Evolutionary conservation across 2,113 vertebrate genomes (phyloP), one percentile per base, ranked within the genome.

Genomic region (Smithornis capensis): DNA sequence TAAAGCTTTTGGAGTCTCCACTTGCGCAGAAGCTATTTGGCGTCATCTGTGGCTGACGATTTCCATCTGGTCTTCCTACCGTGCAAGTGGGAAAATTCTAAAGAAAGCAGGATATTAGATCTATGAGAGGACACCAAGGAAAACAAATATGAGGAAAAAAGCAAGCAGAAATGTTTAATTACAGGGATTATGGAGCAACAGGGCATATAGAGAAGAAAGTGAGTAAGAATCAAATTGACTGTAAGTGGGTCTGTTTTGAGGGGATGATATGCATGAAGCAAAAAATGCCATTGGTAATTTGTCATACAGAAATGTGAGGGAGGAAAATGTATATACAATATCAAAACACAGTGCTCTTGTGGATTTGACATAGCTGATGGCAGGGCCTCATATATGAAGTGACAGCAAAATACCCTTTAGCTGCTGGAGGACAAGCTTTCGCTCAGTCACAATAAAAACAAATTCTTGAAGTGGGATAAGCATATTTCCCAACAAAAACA

Each of bases 221-320:
- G 79, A 95, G 40, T 88, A 77, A 90, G 70, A 85, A 90, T 67
- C 52, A 93, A 96, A 93, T 55, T 86, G 68, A 71, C 83, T 90
- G 19, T 70, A 90, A 87, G 83, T 74, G 60, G 63, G 60, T 68
- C 75, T 95, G 31, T 87, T 96, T 81, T 81, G 63, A 86, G 79
- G 24, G 52, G 33, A 37, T 92, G 73, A 90, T 85, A 65, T 17
- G 24, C 68, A 74, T 62, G 77, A 87, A 67, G 62, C 0, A 79
- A 93, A 87, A 87, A 89, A 73, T 83, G 59, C 74, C 42, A 55
- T 25, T 81, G 56, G 76, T 90, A 59, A 59, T 69, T 82, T 89
- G 79, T 85, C 56, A 40, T 68, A 62, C 24, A 74, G 1, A 4
- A 77, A 57, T 86, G 38, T 45, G 85, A 95, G 31, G 59, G 92